phyloP scores from a whole-genome alignment of 92 coral and sea anemone species.

The Epizoanthus stellaris region DNA sequence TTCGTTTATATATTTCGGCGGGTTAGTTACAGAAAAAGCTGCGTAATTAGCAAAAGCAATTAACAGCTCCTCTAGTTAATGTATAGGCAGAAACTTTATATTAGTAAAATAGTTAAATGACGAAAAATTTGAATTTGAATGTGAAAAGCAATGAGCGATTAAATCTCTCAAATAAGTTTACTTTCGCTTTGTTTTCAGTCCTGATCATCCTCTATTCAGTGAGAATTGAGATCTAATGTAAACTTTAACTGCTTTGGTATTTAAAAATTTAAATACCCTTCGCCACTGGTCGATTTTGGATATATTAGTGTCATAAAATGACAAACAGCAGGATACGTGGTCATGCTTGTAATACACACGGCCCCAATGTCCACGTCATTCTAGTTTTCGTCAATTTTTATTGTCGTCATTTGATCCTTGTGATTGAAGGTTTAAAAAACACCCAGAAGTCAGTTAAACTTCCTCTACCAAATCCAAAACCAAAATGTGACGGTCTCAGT shows the following conservation, averaged over 20 bases:
- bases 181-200: neutral
- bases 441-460: too few species aligned
- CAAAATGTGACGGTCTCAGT: too few species aligned
- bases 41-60: too few species aligned
- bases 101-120: neutral
- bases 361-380: neutral
- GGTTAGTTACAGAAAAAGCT: too few species aligned
- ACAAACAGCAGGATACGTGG: neutral
- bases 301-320: neutral
- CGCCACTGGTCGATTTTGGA: neutral
- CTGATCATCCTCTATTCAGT: neutral
- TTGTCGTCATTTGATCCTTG: too few species aligned
- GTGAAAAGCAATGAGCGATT: constrained; percentile 3
- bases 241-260: neutral
- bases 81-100: neutral
- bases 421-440: too few species aligned
- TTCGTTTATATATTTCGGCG: too few species aligned
- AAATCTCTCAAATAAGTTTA: neutral
- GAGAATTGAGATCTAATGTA: neutral
- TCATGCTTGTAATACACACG: neutral
- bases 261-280: constrained; percentile 9
- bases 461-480: too few species aligned
- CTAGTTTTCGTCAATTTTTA: neutral
- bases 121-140: constrained; percentile 8
- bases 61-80: too few species aligned